Evolutionary conservation across 2,797 vertebrate genomes (phyloP).

Genomic region (Enteromius unitaeniatus): DNA sequence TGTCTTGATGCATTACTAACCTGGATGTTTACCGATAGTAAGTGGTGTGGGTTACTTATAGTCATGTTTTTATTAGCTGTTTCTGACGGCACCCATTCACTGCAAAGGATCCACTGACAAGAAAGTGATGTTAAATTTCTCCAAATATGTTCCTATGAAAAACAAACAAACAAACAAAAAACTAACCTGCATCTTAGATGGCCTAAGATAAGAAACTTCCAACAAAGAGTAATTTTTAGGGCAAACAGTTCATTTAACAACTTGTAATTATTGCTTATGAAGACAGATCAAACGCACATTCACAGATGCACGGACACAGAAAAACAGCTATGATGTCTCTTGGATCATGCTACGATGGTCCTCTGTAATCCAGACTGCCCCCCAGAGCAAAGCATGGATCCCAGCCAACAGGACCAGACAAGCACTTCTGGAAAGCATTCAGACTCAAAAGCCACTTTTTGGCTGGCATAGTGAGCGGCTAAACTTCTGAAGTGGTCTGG

Average conservation of each 20-base stretch:
- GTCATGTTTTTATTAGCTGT: not conserved
- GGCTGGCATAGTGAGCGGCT: slow-evolving; percentile 73
- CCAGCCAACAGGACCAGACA: slow-evolving; percentile 82
- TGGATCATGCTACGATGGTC: slow-evolving; percentile 39
- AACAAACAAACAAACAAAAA: not conserved
- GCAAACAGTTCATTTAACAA: not conserved
- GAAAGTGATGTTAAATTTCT: not conserved
- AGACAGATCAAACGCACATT: slow-evolving; percentile 52
- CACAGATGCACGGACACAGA: not conserved
- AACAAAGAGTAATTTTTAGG: not conserved
- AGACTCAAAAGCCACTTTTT: slow-evolving; percentile 84
- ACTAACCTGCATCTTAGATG: not conserved
- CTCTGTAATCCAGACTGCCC: slow-evolving; percentile 77
- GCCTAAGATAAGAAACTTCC: not conserved
- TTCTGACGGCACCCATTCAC: not conserved
- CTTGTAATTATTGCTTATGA: not conserved
- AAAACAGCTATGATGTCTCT: not conserved
- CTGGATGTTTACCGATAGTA: not conserved
- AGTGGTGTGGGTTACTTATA: not conserved
- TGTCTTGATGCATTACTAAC: too few relatives aligned
- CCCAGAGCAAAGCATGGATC: slow-evolving; percentile 76
- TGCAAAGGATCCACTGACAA: not conserved
- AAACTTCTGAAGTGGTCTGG: slow-evolving; percentile 77
- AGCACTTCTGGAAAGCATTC: slow-evolving; percentile 89
- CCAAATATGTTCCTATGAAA: not conserved